phyloP scores from a whole-genome alignment of 1,140 invertebrate species.

The Megalonaias nervosa region DNA sequence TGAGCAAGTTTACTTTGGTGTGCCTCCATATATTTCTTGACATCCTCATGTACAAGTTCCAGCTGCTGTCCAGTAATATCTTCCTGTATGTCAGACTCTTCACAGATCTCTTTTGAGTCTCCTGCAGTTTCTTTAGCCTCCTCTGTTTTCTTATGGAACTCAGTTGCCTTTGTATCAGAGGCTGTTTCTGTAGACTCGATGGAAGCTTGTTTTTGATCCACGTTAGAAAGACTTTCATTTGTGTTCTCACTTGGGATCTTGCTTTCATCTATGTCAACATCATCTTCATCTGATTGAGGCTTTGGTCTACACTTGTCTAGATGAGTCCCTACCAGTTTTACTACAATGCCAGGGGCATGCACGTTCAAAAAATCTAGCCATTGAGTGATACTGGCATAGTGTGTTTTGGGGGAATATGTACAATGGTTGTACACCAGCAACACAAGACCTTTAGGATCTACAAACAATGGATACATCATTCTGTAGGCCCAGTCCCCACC shows the following conservation, averaged over 20 bases:
- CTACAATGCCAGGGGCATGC: constrained; percentile 59
- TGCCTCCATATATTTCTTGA: constrained; percentile 45
- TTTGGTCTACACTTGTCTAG: constrained; percentile 40
- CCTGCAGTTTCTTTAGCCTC: constrained; percentile 18
- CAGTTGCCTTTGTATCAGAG: not conserved
- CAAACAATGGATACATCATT: constrained; percentile 60
- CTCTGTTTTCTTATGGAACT: not conserved
- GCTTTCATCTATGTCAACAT: constrained; percentile 32
- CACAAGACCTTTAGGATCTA: constrained; percentile 63
- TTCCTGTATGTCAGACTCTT: not conserved
- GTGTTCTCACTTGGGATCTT: not conserved
- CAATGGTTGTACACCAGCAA: constrained; percentile 66
- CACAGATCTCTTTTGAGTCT: constrained; percentile 2
- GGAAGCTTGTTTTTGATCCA: not conserved
- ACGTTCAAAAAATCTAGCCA: constrained; percentile 65
- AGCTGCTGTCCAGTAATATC: not conserved
- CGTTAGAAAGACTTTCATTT: constrained; percentile 12
- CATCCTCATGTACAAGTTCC: constrained; percentile 36
- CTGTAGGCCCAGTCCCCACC: constrained; percentile 64
- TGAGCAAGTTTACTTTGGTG: constrained; percentile 40
- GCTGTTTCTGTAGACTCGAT: not conserved
- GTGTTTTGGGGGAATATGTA: constrained; percentile 51
- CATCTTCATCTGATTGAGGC: constrained; percentile 22
- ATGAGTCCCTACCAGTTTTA: constrained; percentile 68
- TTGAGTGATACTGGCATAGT: constrained; percentile 58